Evolutionary conservation across 2,797 vertebrate species (phyloP), one percentile per base, ranked within the genome.

Genomic region (Helostoma temminkii): DNA sequence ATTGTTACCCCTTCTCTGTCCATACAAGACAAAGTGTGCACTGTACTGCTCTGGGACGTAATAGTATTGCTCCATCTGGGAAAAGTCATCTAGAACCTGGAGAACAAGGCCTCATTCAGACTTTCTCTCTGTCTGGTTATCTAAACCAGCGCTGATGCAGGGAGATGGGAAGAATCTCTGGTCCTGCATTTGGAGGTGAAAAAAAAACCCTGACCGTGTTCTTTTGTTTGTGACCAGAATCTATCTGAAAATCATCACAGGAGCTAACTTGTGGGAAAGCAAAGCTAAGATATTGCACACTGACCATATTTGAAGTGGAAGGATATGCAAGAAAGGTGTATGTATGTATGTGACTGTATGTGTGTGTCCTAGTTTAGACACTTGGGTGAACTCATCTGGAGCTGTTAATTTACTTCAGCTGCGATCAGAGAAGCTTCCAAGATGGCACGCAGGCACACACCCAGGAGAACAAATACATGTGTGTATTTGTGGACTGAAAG

Each of bases 101-200:
- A 81, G 84, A 90, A 90, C 84, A 89, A 90, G 71, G 78, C 62
- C 46, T 76, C 78, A 82, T 92, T 91, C 76, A 90, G 66, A 74
- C 36, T 57, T 21, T 52, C 39, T 74, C 50, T 78, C 28, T 71
- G 32, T 64, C 39, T 1, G 15, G 53, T 81, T 82, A 87, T 85
- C 81, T 76, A 55, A 91, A 67, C 30, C 18, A 6, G 73, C 59
- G 84, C 72, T 67, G 60, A 58, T 69, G 66, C 45, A 49, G 71
- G 71, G 57, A 60, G 49, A n/a, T 67, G 80, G 75, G 80, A 84
- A n/a, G 28, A 54, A 71, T 37, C 49, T 49, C 39, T 52, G 24
- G 30, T 56, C 45, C 62, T 63, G 34, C 68, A 56, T 59, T 63
- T 1, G 15, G 54, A 58, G 47, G 80, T 11, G 45, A 67, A 59